Base-by-base conservation (phyloP, 1,140 invertebrate genomes). In the Drosophila pseudoananassae region DNA sequence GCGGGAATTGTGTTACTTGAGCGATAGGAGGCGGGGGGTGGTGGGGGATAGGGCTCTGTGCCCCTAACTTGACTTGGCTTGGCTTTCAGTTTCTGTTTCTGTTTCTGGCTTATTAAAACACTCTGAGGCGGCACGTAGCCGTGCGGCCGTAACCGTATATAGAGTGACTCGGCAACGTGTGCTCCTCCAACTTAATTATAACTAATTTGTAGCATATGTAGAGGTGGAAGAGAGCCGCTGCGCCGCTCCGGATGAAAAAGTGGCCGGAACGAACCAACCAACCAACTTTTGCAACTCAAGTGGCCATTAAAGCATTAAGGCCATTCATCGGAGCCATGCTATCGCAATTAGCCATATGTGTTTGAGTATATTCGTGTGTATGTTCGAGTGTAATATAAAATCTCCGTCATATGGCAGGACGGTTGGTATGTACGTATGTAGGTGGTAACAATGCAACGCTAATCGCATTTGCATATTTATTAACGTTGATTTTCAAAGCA, bases 391-490 rank as follows among this genome's bases (percentile, higher is more conserved):
- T 59, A 40, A 27, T 45, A 17, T 8, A 54, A 53, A 54, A 43
- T 49, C 15, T 38, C 10, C 23, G 43, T 25, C 49, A 71, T 60
- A 70, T 76, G 40, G 14, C 14, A 6, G 50, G 58, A 73, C 46
- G 40, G 14, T n/a, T 2, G 12, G 20, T 51, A 51, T 52, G 61
- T n/a, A 25, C 3, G 20, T 51, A 51, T 52, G 61, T n/a, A 25
- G 46, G 1, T n/a, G 31, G 52, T 66, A 74, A 68, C 73, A 69
- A 63, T 71, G 64, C 65, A 63, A 38, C 17, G 23, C 64, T 87
- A 85, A 85, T 87, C 82, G 82, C 66, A 76, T 84, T 85, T 85
- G 82, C 82, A 85, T 88, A 85, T 87, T 82, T 85, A 85, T 85
- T 87, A 87, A 78, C 78, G 74, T 78, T 85, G 80, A 85, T 84